Base-by-base conservation (phyloP, 2,113 vertebrate genomes). In the Alethe diademata region DNA sequence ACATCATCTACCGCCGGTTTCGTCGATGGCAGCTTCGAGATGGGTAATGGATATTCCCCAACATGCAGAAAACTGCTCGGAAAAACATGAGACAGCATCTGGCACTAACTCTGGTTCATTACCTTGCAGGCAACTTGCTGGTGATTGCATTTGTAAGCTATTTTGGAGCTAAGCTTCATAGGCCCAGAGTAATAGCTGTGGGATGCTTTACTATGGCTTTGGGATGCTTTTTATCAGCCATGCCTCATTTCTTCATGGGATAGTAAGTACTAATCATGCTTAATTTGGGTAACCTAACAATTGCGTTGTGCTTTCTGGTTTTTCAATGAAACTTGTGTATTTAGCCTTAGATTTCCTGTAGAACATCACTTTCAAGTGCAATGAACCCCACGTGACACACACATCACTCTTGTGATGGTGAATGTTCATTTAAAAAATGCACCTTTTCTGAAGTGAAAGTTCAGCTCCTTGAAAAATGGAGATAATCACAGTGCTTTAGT, bases 191-290 rank as follows among this genome's bases (percentile, higher is more conserved):
- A 38, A 99, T 99, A 25, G 99, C 98, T 14, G 86, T 72, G 19
- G 99, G 99, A 9, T 98, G 98, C 66, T 79, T 98, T 6, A 45
- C 98, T 18, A 99, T 99, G 99, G 97, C 98, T 14, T 17, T 97
- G 24, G 99, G 99, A 35, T 95, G 98, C 31, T 87, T 98, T 81
- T 86, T 99, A 48, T 98, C 98, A 9, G 98, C 98, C 6, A 96
- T 99, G 86, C 99, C 99, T 31, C 99, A 99, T 89, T 99, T 99
- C 97, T 98, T 99, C 98, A 99, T 99, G 99, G 99, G 98, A 94
- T 97, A 98, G 99, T 99, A 98, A 98, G 98, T 98, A 71, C 62
- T 58, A 19, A 65, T 43, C 5, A 16, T 28, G 14, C 25, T 20
- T 45, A 20, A 56, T 47, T 54, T 54, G 10, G 8, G 10, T 65